These are phyloP conservation scores for Pinctada fucata DNA, from an alignment of 2,888 invertebrate species.

Conservation along the genomic window DNA sequence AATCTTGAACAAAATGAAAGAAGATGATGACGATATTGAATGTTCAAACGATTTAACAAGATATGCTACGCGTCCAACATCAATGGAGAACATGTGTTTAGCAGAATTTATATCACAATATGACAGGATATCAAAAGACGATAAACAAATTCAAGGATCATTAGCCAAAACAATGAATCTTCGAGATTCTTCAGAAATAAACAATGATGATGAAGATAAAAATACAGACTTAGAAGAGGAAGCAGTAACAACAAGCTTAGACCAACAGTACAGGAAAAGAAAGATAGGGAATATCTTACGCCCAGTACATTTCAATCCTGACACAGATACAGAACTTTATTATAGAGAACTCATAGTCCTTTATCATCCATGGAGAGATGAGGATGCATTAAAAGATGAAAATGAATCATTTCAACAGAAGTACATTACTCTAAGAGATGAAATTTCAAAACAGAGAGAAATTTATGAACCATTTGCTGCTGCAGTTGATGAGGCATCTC, in stretches of 20 bases:
- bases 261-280: conserved; percentile 28
- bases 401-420: conserved; percentile 26
- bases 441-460: conserved; percentile 28
- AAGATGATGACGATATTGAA: conserved; percentile 45
- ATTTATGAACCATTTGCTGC: conserved; percentile 40
- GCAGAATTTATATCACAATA: conserved; percentile 46
- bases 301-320: conserved; percentile 48
- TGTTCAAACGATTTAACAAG: conserved; percentile 36
- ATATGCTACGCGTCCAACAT: conserved; percentile 44
- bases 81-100: conserved; percentile 34
- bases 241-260: neutral
- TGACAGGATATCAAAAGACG: conserved; percentile 10
- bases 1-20: conserved; percentile 47
- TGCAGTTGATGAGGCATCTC: conserved; percentile 37
- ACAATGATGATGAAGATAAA: conserved; percentile 37
- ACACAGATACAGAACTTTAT: conserved; percentile 55
- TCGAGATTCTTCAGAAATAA: conserved; percentile 26
- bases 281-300: conserved; percentile 39
- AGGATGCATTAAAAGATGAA: conserved; percentile 40
- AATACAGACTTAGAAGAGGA: neutral
- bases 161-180: neutral
- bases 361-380: conserved; percentile 66
- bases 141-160: conserved; percentile 2
- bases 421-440: conserved; percentile 24
- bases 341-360: conserved; percentile 65